Base-by-base conservation (phyloP, 2,113 vertebrate genomes). In the Sinocyclocheilus rhinocerous region DNA sequence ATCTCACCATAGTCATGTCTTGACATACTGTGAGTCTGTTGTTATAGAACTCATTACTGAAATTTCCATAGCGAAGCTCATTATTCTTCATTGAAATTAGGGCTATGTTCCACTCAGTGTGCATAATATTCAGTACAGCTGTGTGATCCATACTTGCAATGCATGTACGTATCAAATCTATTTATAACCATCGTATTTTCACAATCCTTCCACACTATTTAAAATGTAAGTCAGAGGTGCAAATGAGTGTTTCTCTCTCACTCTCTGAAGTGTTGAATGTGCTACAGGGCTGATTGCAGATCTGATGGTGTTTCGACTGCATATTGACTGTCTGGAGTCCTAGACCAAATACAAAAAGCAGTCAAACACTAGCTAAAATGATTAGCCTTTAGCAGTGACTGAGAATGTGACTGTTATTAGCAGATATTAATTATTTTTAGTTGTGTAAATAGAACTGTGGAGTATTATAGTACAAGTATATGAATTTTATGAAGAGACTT, bases 251-350 rank as follows among this genome's bases (percentile, higher is more conserved):
- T 79, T 81, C 33, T 76, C 73, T 22, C 59, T 24, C 69, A 8
- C 26, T 48, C 26, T 85, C 67, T 76, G 63, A 81, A 67, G n/a
- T 81, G 79, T 67, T 81, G 79, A 67, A 67, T 81, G 79, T 81
- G 73, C 45, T 50, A 76, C n/a, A 9, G 61, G n/a, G 39, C 39
- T 48, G n/a, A 67, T 50, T 81, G 39, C n/a, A 48, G 61, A 67
- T 81, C 79, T 81, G 79, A 67, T 81, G 73, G 13, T 67, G 39
- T 80, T 80, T 80, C 13, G 4, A 24, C 9, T 29, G 42, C 24
- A 50, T 81, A 81, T 81, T 67, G 79, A 67, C 79, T 20, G 10
- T 67, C 7, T 81, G 39, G n/a, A 67, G 39, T n/a, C 15, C 61
- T 67, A 2, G 13, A 45, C 42, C n/a, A 4, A 67, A 45, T 24